Base-by-base conservation (phyloP, 2,797 vertebrate genomes). In the Enteromius unitaeniatus region DNA sequence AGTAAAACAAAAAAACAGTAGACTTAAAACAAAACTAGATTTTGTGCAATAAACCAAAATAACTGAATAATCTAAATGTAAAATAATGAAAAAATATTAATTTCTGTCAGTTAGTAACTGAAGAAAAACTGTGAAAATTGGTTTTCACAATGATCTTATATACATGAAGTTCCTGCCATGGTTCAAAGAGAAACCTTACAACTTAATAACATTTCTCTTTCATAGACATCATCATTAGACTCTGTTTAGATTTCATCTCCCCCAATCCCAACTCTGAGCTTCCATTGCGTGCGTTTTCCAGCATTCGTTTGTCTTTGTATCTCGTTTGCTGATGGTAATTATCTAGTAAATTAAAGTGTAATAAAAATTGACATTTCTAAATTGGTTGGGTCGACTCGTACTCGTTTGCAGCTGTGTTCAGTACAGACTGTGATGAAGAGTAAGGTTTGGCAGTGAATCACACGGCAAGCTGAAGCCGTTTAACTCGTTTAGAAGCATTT, bases 401-500 rank as follows among this genome's bases (percentile, higher is more conserved):
- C 8, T 42, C 8, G 26, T 77, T 51, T 78, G 14, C 58, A 17
- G 19, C 23, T 70, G 23, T 74, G 53, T 42, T 60, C 34, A 42
- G 40, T 31, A 81, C 15, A 21, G 65, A 70, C 45, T 84, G n/a
- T 70, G 72, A 78, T 4, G 49, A 53, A 68, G 21, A 37, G 26
- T 26, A 49, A 23, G 4, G 21, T 47, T 70, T 85, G 60, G 11
- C 79, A 28, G 74, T 40, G 26, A 26, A 55, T 75, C 34, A 37
- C 65, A 73, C 42, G 11, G 15, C 31, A 67, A 88, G 72, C 70
- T 84, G 26, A 60, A 80, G 28, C 26, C 28, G 26, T 86, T 84
- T 85, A 70, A 78, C 40, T 75, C 28, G 28, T 28, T 28, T 65
- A 51, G 73, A 69, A 83, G 76, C 70, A 76, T 87, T 82, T 86